Conservation (phyloP, 2,113 vertebrate genomes). For the Rhegmatorhina hoffmannsi region DNA sequence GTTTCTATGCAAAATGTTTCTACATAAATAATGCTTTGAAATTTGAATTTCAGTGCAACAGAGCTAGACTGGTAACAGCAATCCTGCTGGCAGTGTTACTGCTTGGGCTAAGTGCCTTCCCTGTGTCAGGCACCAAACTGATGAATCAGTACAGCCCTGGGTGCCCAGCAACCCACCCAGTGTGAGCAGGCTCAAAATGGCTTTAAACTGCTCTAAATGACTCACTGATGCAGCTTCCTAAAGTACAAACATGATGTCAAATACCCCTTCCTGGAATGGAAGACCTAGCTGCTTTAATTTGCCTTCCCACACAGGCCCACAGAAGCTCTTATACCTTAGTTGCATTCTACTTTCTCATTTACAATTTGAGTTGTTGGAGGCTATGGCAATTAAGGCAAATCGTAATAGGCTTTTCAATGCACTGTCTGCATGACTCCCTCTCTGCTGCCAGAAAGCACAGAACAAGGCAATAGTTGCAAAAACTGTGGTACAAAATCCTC, state of each 20-base stretch:
- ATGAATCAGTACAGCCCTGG: neutral
- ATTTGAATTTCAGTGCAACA: neutral
- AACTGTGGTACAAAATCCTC: neutral
- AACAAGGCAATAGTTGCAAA: neutral
- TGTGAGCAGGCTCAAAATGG: neutral
- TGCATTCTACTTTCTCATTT: neutral
- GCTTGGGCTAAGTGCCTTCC: accelerated
- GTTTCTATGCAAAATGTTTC: neutral
- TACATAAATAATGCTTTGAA: neutral
- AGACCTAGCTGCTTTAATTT: neutral
- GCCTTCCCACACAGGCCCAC: neutral
- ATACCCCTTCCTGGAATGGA: neutral
- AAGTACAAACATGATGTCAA: neutral
- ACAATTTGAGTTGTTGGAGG: neutral
- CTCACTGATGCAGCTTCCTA: neutral
- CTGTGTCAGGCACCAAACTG: neutral
- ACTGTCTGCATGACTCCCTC: neutral
- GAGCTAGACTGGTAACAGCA: neutral
- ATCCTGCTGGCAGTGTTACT: neutral
- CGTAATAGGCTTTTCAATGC: neutral
- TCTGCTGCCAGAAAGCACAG: neutral
- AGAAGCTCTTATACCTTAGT: neutral
- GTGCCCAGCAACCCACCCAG: accelerated
- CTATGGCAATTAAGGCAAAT: neutral
- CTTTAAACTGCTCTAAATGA: neutral